Evolutionary conservation across 2,888 invertebrate species (phyloP), one percentile per base, ranked within the genome.

Genomic region (Leptinotarsa juncta): DNA sequence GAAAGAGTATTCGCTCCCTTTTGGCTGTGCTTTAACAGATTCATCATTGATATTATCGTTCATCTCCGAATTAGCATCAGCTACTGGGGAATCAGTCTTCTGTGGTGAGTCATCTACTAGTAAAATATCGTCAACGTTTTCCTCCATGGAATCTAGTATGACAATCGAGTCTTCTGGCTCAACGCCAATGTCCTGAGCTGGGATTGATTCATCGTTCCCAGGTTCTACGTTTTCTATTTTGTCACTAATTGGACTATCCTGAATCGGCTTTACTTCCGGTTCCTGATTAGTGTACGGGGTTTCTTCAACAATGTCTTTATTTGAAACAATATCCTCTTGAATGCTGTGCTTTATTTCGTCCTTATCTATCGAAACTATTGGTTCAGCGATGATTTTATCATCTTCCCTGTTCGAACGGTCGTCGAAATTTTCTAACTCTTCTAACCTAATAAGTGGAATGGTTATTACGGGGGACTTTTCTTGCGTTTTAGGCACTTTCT

Each of bases 401-500:
- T 71, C 57, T 32, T 16, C 32, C n/a, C n/a, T 71, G 42, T 10
- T 16, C 42, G 55, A 71, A 67, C 67, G 57, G 48, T 62, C 68
- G 48, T 72, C 72, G 67, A 62, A 67, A 57, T 68, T 62, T 32
- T 72, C 70, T 51, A 71, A 42, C 15, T 67, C 51, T 51, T 73
- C 65, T 53, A 50, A 26, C 42, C 20, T 70, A 18, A 62, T 69
- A 71, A 65, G 51, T 71, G 78, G 75, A 72, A 75, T 73, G 70
- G 77, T 75, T 75, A 68, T 72, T 42, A 49, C 65, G 55, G 73
- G 23, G 68, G 62, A 71, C 70, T 69, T 69, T 16, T 32, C 62
- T n/a, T 32, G 62, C 16, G 15, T 57, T 69, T 74, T 67, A 80
- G 80, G 80, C 79, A 80, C 79, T 80, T 73, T 60, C 70, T 74